Evolutionary conservation across 2,888 invertebrate species (phyloP).

Genomic region (Teinopalpus imperialis): DNA sequence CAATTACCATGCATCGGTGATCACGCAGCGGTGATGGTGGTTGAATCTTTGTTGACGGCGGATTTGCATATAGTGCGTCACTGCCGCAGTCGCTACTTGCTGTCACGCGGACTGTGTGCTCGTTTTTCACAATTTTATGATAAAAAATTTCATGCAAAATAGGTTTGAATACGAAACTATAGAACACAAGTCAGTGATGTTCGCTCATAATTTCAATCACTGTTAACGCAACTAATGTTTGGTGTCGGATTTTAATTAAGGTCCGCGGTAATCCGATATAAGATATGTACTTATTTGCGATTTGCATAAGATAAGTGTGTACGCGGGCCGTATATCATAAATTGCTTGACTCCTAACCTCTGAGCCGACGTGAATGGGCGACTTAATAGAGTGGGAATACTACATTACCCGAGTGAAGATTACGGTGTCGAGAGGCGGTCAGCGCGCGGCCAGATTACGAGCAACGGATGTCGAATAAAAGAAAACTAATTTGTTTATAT

Average conservation of each 20-base stretch:
- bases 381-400: constrained; percentile 8
- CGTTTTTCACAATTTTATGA: too few relatives aligned
- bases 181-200: too few relatives aligned
- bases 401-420: neutral
- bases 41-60: too few relatives aligned
- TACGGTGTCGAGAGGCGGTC: too few relatives aligned
- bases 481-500: neutral
- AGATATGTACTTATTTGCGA: constrained; percentile 19
- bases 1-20: too few relatives aligned
- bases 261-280: constrained; percentile 3
- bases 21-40: too few relatives aligned
- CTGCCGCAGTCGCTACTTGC: too few relatives aligned
- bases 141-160: too few relatives aligned
- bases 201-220: constrained; percentile 14
- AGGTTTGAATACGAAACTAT: too few relatives aligned
- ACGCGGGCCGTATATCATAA: constrained; percentile 2
- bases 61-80: too few relatives aligned
- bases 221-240: neutral
- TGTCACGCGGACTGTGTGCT: too few relatives aligned
- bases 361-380: constrained; percentile 1
- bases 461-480: neutral
- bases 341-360: constrained; percentile 13
- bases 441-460: too few relatives aligned
- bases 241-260: constrained; percentile 14
- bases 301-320: constrained; percentile 6